Conservation (phyloP, 1,140 invertebrate species). For the Cydia strobilella region DNA sequence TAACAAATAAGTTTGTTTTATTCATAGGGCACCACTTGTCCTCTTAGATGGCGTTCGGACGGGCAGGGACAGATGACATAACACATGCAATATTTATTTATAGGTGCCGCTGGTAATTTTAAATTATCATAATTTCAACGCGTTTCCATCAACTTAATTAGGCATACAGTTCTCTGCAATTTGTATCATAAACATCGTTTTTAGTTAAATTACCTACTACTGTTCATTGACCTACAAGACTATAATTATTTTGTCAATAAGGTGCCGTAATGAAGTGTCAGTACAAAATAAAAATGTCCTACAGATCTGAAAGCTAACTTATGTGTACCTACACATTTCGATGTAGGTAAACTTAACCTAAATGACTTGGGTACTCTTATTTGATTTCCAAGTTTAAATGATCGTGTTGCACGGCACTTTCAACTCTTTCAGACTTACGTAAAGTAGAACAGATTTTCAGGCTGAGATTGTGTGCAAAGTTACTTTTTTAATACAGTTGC, state of each 20-base stretch:
- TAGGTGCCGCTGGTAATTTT: background rate
- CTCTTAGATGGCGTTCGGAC: background rate
- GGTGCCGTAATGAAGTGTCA: too few relatives aligned
- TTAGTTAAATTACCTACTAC: background rate
- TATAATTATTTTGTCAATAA: too few relatives aligned
- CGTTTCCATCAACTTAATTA: background rate
- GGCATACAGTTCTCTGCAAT: background rate
- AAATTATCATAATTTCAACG: constrained; percentile 5
- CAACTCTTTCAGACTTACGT: constrained; percentile 10
- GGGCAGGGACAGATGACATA: background rate
- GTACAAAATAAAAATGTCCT: background rate
- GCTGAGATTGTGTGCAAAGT: constrained; percentile 4
- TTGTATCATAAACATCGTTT: background rate
- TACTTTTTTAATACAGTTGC: too few relatives aligned
- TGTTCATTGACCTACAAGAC: too few relatives aligned
- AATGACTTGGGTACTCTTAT: constrained; percentile 14
- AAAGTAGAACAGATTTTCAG: constrained; percentile 18
- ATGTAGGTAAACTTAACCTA: constrained; percentile 17
- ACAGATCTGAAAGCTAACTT: background rate
- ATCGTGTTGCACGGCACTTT: constrained; percentile 20
- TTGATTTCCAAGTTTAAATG: constrained; percentile 24
- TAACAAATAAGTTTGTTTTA: background rate
- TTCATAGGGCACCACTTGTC: background rate
- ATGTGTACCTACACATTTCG: background rate
- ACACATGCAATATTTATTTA: background rate